These are phyloP conservation scores for Odontophorus gujanensis DNA, from an alignment of 2,113 vertebrate species.

Conservation along the genomic window DNA sequence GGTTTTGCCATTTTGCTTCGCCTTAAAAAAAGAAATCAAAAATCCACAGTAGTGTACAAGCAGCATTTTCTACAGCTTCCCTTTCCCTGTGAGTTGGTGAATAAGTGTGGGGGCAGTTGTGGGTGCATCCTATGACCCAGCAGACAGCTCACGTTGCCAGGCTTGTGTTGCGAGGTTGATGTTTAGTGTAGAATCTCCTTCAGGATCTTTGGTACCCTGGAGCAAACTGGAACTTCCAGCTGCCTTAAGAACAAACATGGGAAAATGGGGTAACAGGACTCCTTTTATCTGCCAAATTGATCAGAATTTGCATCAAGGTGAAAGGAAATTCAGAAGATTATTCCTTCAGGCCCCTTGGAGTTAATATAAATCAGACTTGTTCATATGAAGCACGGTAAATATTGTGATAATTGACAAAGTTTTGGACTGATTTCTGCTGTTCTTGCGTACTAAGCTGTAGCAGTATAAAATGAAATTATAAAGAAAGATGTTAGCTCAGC, in stretches of 20 bases:
- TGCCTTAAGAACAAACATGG: background rate
- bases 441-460: background rate
- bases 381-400: background rate
- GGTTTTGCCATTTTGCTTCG: background rate
- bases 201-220: background rate
- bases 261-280: background rate
- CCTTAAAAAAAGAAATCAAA: background rate
- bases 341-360: background rate
- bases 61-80: background rate
- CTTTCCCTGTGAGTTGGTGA: background rate
- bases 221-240: background rate
- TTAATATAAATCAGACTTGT: background rate
- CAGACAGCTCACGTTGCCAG: rapidly evolving
- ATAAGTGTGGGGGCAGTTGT: background rate
- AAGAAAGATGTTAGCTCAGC: background rate
- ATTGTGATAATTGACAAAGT: background rate
- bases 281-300: background rate
- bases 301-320: background rate
- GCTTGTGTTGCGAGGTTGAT: background rate
- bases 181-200: background rate
- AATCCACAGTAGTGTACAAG: background rate
- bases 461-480: background rate
- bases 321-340: background rate
- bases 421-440: background rate
- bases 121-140: background rate